phyloP scores from a whole-genome alignment of 2,113 vertebrate species.

The Tapirus terrestris region DNA sequence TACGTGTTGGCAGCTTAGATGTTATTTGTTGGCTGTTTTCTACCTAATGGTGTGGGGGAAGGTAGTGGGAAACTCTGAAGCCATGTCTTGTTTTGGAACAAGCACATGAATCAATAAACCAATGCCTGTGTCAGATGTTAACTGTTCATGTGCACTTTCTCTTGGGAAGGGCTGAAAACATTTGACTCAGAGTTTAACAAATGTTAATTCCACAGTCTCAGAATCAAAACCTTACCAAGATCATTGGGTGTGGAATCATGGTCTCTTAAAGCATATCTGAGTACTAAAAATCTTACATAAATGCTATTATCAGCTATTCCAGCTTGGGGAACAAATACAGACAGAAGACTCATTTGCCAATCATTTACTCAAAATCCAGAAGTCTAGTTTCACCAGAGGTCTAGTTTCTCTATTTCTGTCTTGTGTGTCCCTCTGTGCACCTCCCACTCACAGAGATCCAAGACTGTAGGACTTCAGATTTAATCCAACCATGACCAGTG shows the following conservation, averaged over 20 bases:
- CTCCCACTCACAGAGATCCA: not conserved
- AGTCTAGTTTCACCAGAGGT: not conserved
- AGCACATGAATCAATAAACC: not conserved
- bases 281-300: not conserved
- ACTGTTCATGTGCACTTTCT: not conserved
- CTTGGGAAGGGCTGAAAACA: not conserved
- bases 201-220: not conserved
- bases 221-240: not conserved
- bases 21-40: not conserved
- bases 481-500: not conserved
- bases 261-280: not conserved
- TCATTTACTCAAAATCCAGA: not conserved
- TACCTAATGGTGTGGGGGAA: not conserved
- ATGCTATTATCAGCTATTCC: not conserved
- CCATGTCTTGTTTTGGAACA: not conserved
- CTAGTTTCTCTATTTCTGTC: not conserved
- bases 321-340: not conserved
- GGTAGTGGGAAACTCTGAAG: not conserved
- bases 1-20: not conserved
- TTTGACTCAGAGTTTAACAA: not conserved
- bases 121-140: not conserved
- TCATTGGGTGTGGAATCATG: too few relatives aligned
- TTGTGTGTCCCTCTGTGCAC: not conserved
- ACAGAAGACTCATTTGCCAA: not conserved
- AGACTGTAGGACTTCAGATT: not conserved